Base-by-base conservation (phyloP, 2,888 invertebrate genomes). In the Tetragonula carbonaria region DNA sequence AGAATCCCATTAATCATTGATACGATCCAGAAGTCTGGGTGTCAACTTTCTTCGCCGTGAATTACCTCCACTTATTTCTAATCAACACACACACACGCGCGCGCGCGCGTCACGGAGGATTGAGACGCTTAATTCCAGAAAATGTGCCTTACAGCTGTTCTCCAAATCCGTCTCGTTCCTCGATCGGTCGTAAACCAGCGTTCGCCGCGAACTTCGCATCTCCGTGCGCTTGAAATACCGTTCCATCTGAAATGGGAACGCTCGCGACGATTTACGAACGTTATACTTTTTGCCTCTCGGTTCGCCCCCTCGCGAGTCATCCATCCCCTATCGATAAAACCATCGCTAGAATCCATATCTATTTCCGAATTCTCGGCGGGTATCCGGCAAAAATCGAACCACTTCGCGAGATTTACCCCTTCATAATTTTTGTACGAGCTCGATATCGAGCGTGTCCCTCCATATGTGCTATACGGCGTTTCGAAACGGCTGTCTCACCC, bases 401-500 rank as follows among this genome's bases (percentile, higher is more conserved):
- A 13, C 8, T 51, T 14, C n/a, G 23, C 8, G 18, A 66, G 74
- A 82, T 82, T 82, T 78, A 84, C 50, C 67, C 38, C 73, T 82
- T 71, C 74, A 75, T 82, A 82, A 84, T 78, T 82, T 67, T 51
- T n/a, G 38, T 71, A 50, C 33, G n/a, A 55, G 53, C 33, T 65
- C 55, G 68, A 82, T 75, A 78, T 78, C 75, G 82, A 67, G 62
- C 83, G 45, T 79, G 85, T 79, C 76, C 76, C 65, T 59, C 79
- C 78, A 76, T 74, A 73, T 76, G 83, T 59, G 78, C 21, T 38
- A 21, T 65, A 62, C 38, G 59, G 11, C 59, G 57, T 23, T 57
- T 14, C 23, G n/a, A 59, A 59, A 59, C 11, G 57, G n/a, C 57
- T n/a, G 5, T 14, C 14, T 23, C 23, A 2, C 5, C 14, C 23